Evolutionary conservation across 1,140 invertebrate genomes (phyloP).

Genomic region (Drosophila elegans): DNA sequence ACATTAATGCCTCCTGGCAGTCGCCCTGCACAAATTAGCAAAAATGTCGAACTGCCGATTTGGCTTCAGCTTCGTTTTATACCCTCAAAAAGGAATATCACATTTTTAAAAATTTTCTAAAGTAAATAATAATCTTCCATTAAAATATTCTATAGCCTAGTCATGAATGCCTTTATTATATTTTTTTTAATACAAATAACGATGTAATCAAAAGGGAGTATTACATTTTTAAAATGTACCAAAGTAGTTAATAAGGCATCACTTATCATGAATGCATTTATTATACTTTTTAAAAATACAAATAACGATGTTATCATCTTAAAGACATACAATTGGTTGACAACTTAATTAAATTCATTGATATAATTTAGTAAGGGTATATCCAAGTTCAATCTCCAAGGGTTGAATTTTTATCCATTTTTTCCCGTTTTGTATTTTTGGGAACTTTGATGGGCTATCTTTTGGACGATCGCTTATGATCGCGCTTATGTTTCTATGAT

Average conservation of each 20-base stretch:
- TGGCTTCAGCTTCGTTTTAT: slow-evolving; percentile 36
- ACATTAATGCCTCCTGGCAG: slow-evolving; percentile 78
- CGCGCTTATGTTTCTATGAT: slow-evolving; percentile 80
- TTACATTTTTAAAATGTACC: too few relatives aligned
- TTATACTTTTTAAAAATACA: too few relatives aligned
- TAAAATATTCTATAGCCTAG: too few relatives aligned
- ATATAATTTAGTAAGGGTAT: slow-evolving; percentile 1
- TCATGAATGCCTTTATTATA: too few relatives aligned
- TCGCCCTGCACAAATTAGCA: slow-evolving; percentile 74
- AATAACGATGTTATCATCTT: too few relatives aligned
- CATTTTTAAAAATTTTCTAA: background rate
- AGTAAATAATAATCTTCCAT: too few relatives aligned
- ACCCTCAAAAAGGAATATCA: background rate
- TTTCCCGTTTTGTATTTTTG: slow-evolving; percentile 23
- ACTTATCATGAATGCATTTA: too few relatives aligned
- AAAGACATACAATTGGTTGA: too few relatives aligned
- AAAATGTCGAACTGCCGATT: slow-evolving; percentile 51
- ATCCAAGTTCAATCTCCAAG: background rate
- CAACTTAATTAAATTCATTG: too few relatives aligned
- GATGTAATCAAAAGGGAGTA: too few relatives aligned
- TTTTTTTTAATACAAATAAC: too few relatives aligned
- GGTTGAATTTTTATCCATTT: background rate
- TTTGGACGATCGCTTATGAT: slow-evolving; percentile 66
- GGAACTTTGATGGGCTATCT: slow-evolving; percentile 61
- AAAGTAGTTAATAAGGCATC: too few relatives aligned